Base-by-base conservation (phyloP, 2,113 vertebrate species). In the Lampris incognitus region DNA sequence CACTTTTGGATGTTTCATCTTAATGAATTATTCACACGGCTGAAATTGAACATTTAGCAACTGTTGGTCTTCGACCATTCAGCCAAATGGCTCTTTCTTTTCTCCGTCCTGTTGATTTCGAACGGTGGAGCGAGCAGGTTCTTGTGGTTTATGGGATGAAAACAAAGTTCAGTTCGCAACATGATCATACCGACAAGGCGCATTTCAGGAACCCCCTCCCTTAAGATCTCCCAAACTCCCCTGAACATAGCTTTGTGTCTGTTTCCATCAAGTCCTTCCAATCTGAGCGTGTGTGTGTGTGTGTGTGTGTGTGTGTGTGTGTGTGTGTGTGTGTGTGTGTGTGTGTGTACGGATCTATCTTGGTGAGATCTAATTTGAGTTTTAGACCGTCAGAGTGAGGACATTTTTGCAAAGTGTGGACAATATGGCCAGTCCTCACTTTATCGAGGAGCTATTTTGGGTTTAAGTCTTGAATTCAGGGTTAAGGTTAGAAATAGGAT, bases 1-100 rank as follows among this genome's bases (percentile, higher is more conserved):
- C 88, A 90, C 63, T 91, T 91, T 89, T 88, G 84, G 81, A 86
- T 81, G 85, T 85, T 91, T 91, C 72, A 72, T 79, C 85, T 78
- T 84, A 65, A 84, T 94, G 59, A 90, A 93, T 91, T 90, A 94
- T 94, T 94, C 79, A 94, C 67, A 1, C 57, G 1, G 77, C 79
- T 88, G 87, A 90, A 93, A 93, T 92, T 91, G 91, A 93, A 93
- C 90, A 90, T 87, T 91, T 90, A 84, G 87, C 54, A 60, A 54
- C 72, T 61, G 82, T 66, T 74, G 74, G 48, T 71, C 82, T 51
- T 51, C 54, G 54, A 78, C 68, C 59, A 81, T 39, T 54, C 63
- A 77, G 68, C 36, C 73, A 72, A 83, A 89, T 70, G 71, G 49
- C 40, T 72, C 80, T 75, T 72, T 70, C n/a, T 64, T 79, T 72